Evolutionary conservation across 2,888 invertebrate genomes (phyloP).

Genomic region (Cryptophagus acutangulus): DNA sequence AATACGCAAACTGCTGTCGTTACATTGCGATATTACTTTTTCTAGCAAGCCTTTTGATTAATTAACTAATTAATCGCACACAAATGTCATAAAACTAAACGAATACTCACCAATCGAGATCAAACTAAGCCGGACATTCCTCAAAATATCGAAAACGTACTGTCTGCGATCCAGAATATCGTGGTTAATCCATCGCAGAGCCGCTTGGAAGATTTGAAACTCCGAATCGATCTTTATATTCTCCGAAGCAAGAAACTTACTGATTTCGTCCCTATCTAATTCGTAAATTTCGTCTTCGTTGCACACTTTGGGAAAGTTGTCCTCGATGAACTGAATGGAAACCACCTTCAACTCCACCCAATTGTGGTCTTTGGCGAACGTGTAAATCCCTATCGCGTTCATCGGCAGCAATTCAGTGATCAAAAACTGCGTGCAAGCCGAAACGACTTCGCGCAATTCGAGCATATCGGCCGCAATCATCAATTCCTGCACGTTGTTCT

Average conservation of each 20-base stretch:
- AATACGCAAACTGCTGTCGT: slow-evolving; percentile 61
- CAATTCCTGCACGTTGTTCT: slow-evolving; percentile 82
- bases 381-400: slow-evolving; percentile 82
- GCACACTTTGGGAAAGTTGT: slow-evolving; percentile 76
- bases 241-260: slow-evolving; percentile 77
- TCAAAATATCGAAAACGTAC: slow-evolving; percentile 80
- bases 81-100: background rate
- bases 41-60: slow-evolving; percentile 62
- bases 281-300: slow-evolving; percentile 82
- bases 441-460: slow-evolving; percentile 76
- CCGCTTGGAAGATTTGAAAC: slow-evolving; percentile 83
- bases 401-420: slow-evolving; percentile 78
- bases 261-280: slow-evolving; percentile 70
- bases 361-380: slow-evolving; percentile 87
- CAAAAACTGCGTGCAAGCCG: slow-evolving; percentile 79
- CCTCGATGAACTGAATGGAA: slow-evolving; percentile 76
- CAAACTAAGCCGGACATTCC: slow-evolving; percentile 75
- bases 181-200: slow-evolving; percentile 81
- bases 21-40: slow-evolving; percentile 69
- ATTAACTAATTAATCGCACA: slow-evolving; percentile 7
- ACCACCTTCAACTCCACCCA: slow-evolving; percentile 71
- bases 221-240: slow-evolving; percentile 83
- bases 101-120: slow-evolving; percentile 62
- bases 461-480: slow-evolving; percentile 89
- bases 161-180: slow-evolving; percentile 72